These are phyloP conservation scores for Hymenochirus boettgeri DNA, from an alignment of 2,113 vertebrate genomes.

Conservation along the genomic window DNA sequence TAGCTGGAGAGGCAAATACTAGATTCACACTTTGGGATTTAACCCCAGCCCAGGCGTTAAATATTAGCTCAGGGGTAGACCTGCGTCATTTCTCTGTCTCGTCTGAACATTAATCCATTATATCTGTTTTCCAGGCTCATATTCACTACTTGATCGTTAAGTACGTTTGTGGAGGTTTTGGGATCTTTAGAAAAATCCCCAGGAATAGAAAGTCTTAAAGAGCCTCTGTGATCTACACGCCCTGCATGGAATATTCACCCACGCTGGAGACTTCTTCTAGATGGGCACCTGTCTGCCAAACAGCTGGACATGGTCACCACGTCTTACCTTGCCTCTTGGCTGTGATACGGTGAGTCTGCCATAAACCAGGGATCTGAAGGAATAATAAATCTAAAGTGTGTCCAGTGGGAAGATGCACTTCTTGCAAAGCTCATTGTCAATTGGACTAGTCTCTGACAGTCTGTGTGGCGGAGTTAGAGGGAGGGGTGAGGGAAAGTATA, in stretches of 20 bases:
- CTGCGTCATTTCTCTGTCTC: no score
- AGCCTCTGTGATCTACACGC: slow-evolving; percentile 67
- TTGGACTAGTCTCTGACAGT: neutral
- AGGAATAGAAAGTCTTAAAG: slow-evolving; percentile 59
- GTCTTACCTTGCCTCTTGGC: slow-evolving; percentile 60
- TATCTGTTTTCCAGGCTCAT: slow-evolving; percentile 54
- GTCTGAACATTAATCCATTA: no score
- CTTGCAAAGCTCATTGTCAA: no score
- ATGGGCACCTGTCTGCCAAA: slow-evolving; percentile 56
- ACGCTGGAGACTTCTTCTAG: slow-evolving; percentile 56
- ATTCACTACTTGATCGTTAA: slow-evolving; percentile 63
- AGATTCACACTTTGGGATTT: no score
- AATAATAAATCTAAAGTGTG: neutral
- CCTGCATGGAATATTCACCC: slow-evolving; percentile 58
- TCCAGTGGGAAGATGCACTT: neutral
- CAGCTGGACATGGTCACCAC: slow-evolving; percentile 59
- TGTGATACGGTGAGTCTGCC: slow-evolving; percentile 61
- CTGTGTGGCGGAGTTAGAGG: no score
- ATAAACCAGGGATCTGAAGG: neutral
- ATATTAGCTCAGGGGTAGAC: no score
- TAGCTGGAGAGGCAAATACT: no score
- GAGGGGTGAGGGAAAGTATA: no score
- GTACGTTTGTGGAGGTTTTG: slow-evolving; percentile 56
- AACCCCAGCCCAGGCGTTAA: no score
- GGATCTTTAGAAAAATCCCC: slow-evolving; percentile 50